Base-by-base conservation (phyloP, 2,797 vertebrate genomes). In the Helicolenus hilgendorfi region DNA sequence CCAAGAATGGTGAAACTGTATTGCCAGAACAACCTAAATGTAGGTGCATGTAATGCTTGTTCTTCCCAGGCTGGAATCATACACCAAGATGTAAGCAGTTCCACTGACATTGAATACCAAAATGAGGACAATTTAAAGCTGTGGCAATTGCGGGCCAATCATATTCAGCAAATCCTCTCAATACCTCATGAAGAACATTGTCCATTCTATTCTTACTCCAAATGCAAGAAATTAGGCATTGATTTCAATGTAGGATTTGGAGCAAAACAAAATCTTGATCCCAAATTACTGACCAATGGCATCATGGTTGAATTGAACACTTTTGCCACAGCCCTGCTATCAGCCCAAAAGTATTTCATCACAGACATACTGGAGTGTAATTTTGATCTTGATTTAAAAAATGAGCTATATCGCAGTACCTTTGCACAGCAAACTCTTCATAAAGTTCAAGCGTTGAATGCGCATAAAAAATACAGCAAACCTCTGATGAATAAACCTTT, bases 291-390 rank as follows among this genome's bases (percentile, higher is more conserved):
- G 26, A 91, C 90, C 14, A 87, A 89, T 3, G 84, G 87, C 2
- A 1, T 91, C 69, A 79, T 91, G 87, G 72, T 59, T 33, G 84
- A 91, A 45, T 0, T 89, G 1, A 29, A 59, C 20, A 53, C 41
- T 6, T 83, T 91, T 87, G 81, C 75, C 0, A 22, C 11, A 38
- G 41, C 15, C 35, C 5, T 91, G 18, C 2, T 11, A 1, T 73
- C 75, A 20, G 59, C 84, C 14, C 56, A n/a, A 1, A 80, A 26
- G n/a, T 1, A 79, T 29, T 91, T 89, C 24, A 55, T 87, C 5
- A 80, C 75, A 20, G 86, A 89, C 8, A 71, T 89, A 60, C 29
- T 91, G 29, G 81, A 87, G 59, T 82, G 77, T 38, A 92, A 92
- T 62, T 85, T 92, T 5, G 1, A 69, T 72, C 79, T 92, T 10